Base-by-base conservation (phyloP, 2,888 invertebrate species). In the Hirtodrosophila trivittata region DNA sequence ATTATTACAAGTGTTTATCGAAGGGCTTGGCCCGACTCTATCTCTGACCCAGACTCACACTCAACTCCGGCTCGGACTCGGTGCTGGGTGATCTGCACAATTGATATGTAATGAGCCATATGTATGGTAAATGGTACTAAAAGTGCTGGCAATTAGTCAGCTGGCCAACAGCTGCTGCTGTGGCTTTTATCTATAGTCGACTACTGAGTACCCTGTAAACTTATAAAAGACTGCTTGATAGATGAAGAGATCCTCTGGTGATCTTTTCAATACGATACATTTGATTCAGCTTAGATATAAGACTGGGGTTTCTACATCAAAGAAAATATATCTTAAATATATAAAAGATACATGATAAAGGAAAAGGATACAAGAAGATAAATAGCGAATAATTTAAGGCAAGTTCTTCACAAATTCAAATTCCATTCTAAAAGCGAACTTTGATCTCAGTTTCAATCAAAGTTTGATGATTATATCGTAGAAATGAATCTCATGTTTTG, bases 1-100 rank as follows among this genome's bases (percentile, higher is more conserved):
- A 80, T 84, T 80, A 81, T 65, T 84, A 73, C 80, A 86, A 86
- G 80, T 80, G 86, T 63, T 67, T 86, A 78, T 58, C 41, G 58
- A 66, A 80, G 78, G 78, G 86, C 70, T 86, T 80, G 86, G 84
- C 68, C 43, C 49, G 54, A 46, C 50, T 65, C 16, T 14, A 16
- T 9, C 42, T 45, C 60, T 37, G 32, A 39, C 9, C 7, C 21
- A 1, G 5, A 28, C 28, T 28, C 9, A 9, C 5, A 28, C 2
- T 28, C 2, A n/a, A 28, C 9, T 28, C 3, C 2, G 5, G 5
- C 18, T 21, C 18, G 5, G 5, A 21, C 18, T 21, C 5, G 18
- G 21, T 10, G 42, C 35, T 35, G 1, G 28, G 7, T 7, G 38
- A 38, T 45, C 46, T 47, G 50, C 39, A 55, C 85, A 81, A 85